phyloP scores from a whole-genome alignment of 1,140 invertebrate species.

The Drosophila malerkotliana region DNA sequence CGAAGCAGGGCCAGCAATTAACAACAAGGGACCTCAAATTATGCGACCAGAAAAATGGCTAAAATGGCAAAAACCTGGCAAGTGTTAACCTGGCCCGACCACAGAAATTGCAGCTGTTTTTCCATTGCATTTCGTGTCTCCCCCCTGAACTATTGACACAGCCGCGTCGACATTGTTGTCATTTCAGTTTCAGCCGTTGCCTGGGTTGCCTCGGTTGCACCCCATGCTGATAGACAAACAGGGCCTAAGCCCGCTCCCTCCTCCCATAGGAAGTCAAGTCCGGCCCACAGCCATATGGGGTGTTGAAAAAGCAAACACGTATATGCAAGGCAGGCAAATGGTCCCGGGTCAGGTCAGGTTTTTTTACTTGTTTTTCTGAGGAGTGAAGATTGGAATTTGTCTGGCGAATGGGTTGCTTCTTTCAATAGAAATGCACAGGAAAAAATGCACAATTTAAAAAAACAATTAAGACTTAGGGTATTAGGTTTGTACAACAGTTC shows the following conservation, averaged over 20 bases:
- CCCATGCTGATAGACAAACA: conserved; percentile 47
- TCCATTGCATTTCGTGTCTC: conserved; percentile 46
- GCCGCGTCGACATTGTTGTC: conserved; percentile 57
- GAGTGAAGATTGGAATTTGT: conserved; percentile 9
- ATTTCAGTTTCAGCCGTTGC: conserved; percentile 28
- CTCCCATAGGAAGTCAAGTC: neutral
- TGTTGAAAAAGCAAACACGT: conserved; percentile 47
- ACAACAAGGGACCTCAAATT: conserved; percentile 42
- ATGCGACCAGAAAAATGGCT: conserved; percentile 56
- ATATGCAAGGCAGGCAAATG: conserved; percentile 39
- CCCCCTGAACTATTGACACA: conserved; percentile 55
- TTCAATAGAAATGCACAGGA: neutral
- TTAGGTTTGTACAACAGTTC: too few relatives aligned
- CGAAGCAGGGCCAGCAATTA: conserved; percentile 23
- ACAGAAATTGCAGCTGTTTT: conserved; percentile 24
- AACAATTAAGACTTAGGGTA: too few relatives aligned
- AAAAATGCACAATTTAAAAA: neutral
- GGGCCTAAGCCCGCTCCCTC: neutral
- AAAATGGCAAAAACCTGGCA: neutral
- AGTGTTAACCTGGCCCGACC: conserved; percentile 23
- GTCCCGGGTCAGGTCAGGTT: conserved; percentile 8
- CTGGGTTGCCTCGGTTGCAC: conserved; percentile 4
- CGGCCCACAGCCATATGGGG: neutral
- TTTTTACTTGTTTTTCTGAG: neutral
- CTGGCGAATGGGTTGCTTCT: neutral